Conservation (phyloP, 2,113 vertebrate species). For the Fukomys damarensis region DNA sequence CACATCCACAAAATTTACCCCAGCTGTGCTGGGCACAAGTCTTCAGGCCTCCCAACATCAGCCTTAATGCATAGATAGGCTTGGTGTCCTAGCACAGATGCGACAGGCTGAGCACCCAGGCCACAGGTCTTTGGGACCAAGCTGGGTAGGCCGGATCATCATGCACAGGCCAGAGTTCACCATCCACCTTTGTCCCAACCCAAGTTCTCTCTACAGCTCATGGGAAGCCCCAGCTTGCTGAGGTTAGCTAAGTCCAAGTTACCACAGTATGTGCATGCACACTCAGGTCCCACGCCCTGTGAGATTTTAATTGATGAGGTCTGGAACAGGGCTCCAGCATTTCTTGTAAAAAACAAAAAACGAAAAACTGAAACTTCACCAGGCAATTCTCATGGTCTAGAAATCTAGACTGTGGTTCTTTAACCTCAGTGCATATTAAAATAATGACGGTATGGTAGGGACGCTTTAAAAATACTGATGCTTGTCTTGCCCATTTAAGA, state of each 20-base stretch:
- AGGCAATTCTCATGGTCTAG: neutral
- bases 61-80: neutral
- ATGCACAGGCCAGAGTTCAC: neutral
- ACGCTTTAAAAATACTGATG: neutral
- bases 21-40: neutral
- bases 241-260: neutral
- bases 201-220: too few species aligned
- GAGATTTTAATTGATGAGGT: neutral
- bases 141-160: neutral
- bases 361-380: neutral
- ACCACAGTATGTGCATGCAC: too few species aligned
- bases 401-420: neutral
- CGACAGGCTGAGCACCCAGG: neutral
- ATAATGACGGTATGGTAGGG: neutral
- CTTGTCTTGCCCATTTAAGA: neutral
- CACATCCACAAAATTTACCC: neutral
- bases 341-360: neutral
- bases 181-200: neutral
- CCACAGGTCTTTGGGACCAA: neutral
- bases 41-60: neutral
- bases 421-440: neutral
- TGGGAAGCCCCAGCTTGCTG: neutral
- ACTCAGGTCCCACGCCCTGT: too few species aligned
- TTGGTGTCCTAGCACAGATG: neutral
- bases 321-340: neutral